Evolutionary conservation across 2,888 invertebrate species (phyloP), one percentile per base, ranked within the genome.

Genomic region (Caenorhabditis imperialis): DNA sequence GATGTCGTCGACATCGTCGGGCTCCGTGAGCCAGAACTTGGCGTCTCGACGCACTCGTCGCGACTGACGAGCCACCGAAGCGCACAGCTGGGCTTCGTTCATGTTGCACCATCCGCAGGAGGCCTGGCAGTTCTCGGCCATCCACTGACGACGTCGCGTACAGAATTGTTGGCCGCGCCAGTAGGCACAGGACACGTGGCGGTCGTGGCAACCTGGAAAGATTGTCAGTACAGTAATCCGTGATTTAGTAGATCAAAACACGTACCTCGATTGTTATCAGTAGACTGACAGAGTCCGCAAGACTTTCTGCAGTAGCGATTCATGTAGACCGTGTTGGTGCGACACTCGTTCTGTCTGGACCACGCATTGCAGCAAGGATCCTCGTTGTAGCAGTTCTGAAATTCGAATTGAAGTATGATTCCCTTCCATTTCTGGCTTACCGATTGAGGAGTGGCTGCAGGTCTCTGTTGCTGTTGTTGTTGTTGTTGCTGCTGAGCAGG

Each of bases 361-460:
- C 86, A 86, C 7, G 84, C 81, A 20, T 77, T 71, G 58, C 86
- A 86, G 77, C 86, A 86, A 10, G 86, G 86, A 75, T 86, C 85
- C 55, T 85, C 85, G 74, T 86, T 86, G 76, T 81, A 84, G 76
- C 86, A 86, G 44, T 81, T 83, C 72, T 63, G 23, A 27, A 60
- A 44, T n/a, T 54, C 25, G 40, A 12, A n/a, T 27, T 27, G 7
- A 40, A 5, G 40, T 10, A 6, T 40, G 35, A 35, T 35, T 35
- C 12, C 12, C 35, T 35, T 12, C 35, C 35, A 10, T 37, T 53
- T 8, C 4, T 40, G 10, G 25, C 62, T 45, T 38, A 71, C 71
- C 4, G 73, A 65, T 60, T 73, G 73, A 35, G 72, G 63, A 18
- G 60, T 69, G 40, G 65, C 76, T 47, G 72, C 69, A 35, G 54